Conservation (phyloP, 2,113 vertebrate genomes). For the Gulo gulo region DNA sequence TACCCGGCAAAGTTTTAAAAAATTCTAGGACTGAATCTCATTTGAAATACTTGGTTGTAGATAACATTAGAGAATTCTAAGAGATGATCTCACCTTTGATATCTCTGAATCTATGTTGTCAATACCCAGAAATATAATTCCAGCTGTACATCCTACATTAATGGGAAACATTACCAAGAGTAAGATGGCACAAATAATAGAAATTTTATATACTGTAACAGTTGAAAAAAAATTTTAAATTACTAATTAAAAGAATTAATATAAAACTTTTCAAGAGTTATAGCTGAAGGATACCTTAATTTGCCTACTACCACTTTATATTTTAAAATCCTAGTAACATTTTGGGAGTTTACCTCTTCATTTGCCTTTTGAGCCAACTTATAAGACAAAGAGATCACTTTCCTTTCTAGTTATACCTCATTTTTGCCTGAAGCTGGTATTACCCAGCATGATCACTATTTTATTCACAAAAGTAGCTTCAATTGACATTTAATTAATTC, state of each 20-base stretch:
- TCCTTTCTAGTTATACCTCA: neutral
- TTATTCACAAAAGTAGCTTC: constrained; percentile 47
- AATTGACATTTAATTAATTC: constrained; percentile 49
- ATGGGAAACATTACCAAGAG: neutral
- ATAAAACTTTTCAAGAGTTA: neutral
- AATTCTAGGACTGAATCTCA: neutral
- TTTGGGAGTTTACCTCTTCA: neutral
- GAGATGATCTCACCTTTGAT: neutral
- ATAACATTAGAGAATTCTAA: neutral
- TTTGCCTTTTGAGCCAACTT: constrained; percentile 42
- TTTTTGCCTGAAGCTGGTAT: constrained; percentile 45
- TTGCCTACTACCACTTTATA: neutral
- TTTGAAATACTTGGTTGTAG: constrained; percentile 4
- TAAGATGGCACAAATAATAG: neutral
- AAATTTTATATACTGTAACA: neutral
- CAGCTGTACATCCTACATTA: neutral
- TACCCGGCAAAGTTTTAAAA: constrained; percentile 24
- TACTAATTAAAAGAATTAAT: neutral
- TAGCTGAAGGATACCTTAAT: neutral
- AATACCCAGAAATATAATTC: constrained; percentile 31
- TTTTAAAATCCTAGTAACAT: neutral
- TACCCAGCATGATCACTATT: constrained; percentile 25
- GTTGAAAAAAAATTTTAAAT: neutral
- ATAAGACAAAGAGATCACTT: constrained; percentile 54
- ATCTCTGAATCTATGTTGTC: neutral